These are phyloP conservation scores for Gnathonemus echidnorhynchus DNA, from an alignment of 2,113 vertebrate genomes.

Conservation along the genomic window DNA sequence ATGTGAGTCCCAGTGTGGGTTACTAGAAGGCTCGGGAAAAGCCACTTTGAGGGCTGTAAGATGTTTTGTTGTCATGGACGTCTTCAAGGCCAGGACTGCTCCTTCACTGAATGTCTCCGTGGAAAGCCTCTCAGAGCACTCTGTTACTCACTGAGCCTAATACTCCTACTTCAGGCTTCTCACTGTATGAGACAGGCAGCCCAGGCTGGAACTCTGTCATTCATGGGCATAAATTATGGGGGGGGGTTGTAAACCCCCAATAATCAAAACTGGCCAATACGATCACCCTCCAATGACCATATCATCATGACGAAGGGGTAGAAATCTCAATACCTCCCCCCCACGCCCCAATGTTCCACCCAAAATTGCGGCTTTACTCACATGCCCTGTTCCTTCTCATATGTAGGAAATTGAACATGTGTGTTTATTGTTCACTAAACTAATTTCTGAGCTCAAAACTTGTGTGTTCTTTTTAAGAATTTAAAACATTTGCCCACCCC, in stretches of 20 bases:
- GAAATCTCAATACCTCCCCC: not conserved
- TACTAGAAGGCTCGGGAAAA: not conserved
- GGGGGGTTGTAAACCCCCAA: not conserved
- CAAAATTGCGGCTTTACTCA: not conserved
- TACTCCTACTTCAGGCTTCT: not conserved
- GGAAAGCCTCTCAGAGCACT: conserved; percentile 4
- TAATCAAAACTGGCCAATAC: not conserved
- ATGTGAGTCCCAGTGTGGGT: not conserved
- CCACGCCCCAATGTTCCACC: not conserved
- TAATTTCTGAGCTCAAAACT: not conserved
- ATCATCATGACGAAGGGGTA: not conserved
- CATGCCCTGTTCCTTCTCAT: not conserved
- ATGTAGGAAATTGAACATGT: not conserved
- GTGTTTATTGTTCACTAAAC: not conserved
- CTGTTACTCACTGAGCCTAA: conserved; percentile 6
- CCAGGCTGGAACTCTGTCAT: not conserved
- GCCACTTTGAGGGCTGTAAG: not conserved
- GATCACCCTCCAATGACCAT: not conserved
- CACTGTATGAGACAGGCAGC: not conserved
- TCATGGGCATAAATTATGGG: not conserved
- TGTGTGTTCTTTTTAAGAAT: not conserved
- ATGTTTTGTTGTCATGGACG: conserved; percentile 17
- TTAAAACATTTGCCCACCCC: not conserved
- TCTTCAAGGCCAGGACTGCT: conserved; percentile 7
- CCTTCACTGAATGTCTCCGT: not conserved